A percentile compares a stretch with the other conserved stretches of the same genome.
phyloP scores from a whole-genome alignment of 2,113 vertebrate genomes.

The Gavia stellata region DNA sequence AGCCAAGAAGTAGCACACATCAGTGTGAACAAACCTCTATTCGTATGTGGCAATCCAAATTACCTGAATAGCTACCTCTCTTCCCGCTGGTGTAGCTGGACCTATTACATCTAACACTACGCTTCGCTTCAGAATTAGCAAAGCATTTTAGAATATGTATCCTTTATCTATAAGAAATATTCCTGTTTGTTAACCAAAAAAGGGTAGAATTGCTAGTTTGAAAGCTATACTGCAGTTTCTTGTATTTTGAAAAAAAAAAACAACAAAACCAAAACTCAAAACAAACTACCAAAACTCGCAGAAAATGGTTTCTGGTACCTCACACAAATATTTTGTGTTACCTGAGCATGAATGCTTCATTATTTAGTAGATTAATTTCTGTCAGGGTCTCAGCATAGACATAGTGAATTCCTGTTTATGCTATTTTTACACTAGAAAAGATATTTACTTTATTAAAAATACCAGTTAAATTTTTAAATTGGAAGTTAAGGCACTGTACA shows the following conservation, averaged over 20 bases:
- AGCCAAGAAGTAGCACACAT: not conserved
- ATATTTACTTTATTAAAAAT: not conserved
- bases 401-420: not conserved
- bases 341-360: not conserved
- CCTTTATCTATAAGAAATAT: not conserved
- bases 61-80: not conserved
- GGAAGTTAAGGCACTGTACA: not conserved
- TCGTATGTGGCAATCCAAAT: not conserved
- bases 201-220: not conserved
- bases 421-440: not conserved
- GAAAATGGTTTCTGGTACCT: not conserved
- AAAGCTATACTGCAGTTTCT: not conserved
- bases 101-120: not conserved
- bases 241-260: not conserved
- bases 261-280: not conserved
- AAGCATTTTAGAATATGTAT: not conserved
- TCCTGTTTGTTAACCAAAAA: not conserved
- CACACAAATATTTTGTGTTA: too few species aligned
- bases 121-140: not conserved
- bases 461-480: not conserved
- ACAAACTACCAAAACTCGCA: not conserved
- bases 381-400: not conserved
- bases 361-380: not conserved
- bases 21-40: not conserved
- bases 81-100: not conserved